A percentile compares a stretch with the other conserved stretches of the same genome.
phyloP scores from a whole-genome alignment of 2,113 vertebrate species.

The Peromyscus leucopus region DNA sequence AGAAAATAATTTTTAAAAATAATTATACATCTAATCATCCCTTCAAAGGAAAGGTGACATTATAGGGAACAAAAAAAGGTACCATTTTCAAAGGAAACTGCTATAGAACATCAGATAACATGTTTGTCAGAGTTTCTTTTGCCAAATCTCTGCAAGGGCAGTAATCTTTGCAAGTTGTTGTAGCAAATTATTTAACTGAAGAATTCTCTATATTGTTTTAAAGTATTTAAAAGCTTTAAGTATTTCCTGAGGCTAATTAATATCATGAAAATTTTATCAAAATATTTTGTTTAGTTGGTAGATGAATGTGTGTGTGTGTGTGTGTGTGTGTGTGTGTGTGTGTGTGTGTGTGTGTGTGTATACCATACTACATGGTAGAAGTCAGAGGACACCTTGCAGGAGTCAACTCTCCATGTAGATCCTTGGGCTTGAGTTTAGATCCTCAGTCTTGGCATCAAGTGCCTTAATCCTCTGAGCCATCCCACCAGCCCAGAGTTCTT shows the following conservation, averaged over 20 bases:
- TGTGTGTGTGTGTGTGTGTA: not conserved
- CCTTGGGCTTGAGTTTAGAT: not conserved
- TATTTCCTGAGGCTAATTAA: not conserved
- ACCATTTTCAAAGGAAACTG: conserved; percentile 32
- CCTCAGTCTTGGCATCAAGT: not conserved
- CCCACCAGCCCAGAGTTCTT: not conserved
- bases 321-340: not conserved
- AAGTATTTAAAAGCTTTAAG: conserved; percentile 5
- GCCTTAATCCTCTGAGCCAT: not conserved
- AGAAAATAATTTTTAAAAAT: conserved; percentile 64
- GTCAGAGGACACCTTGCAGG: not conserved
- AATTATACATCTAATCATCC: conserved; percentile 48
- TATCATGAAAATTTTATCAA: not conserved
- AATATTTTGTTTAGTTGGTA: not conserved
- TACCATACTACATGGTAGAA: too few species aligned
- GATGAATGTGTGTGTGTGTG: not conserved
- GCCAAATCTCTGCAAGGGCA: not conserved
- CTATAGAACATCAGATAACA: not conserved
- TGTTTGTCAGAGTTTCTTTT: conserved; percentile 3
- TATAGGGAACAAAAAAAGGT: not conserved
- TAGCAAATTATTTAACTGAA: not conserved
- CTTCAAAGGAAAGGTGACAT: conserved; percentile 50
- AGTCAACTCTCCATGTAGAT: not conserved
- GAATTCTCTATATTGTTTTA: conserved; percentile 37
- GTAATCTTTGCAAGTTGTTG: not conserved